phyloP scores from a whole-genome alignment of 2,113 vertebrate genomes.

The Synodontis membranacea region DNA sequence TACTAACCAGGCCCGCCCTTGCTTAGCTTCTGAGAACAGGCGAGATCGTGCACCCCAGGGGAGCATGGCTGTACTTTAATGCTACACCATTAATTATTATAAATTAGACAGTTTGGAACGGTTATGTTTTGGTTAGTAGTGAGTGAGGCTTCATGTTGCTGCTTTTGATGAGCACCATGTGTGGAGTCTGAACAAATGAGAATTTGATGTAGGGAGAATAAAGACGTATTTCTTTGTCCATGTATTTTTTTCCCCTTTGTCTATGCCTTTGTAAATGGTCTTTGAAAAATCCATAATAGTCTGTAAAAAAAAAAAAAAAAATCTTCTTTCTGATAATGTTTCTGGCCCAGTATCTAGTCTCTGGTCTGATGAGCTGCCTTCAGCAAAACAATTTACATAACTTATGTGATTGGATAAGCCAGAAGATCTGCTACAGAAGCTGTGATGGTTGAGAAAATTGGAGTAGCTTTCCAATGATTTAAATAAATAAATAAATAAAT shows the following conservation, averaged over 20 bases:
- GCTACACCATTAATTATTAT: neutral
- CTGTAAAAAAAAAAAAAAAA: neutral
- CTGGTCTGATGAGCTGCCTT: neutral
- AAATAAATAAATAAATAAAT: too few species aligned
- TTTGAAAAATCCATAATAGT: neutral
- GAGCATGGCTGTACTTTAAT: too few species aligned
- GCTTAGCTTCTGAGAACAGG: too few species aligned
- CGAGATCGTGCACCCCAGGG: too few species aligned
- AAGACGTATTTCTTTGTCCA: neutral
- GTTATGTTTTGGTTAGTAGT: neutral
- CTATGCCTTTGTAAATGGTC: neutral
- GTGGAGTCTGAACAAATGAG: neutral
- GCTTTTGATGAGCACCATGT: neutral
- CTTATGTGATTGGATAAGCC: neutral
- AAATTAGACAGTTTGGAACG: neutral
- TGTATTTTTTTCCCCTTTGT: neutral
- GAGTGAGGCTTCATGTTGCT: neutral
- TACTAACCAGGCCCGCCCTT: too few species aligned
- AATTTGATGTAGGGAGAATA: neutral
- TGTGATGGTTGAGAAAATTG: neutral
- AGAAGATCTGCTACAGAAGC: neutral
- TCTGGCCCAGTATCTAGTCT: neutral
- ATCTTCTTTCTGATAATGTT: neutral
- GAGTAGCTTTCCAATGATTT: neutral
- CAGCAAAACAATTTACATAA: neutral